Conservation (phyloP, 2,797 vertebrate species). For the Sarcophilus harrisii region DNA sequence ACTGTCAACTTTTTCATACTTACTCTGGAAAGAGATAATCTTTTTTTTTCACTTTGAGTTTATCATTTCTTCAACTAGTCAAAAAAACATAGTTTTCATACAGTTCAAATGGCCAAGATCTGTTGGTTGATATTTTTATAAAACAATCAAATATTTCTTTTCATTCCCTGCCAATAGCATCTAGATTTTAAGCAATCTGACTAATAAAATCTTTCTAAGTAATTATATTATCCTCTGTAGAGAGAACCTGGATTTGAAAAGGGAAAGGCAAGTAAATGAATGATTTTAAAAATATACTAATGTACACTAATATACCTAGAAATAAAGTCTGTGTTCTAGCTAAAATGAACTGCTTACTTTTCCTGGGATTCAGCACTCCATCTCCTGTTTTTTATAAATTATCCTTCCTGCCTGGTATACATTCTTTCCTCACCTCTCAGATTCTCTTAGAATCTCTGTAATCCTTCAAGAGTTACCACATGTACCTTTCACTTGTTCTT, state of each 20-base stretch:
- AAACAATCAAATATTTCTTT: background rate
- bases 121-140: slow-evolving; percentile 28
- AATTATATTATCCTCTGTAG: background rate
- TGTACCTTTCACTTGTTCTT: background rate
- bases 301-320: background rate
- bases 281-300: background rate
- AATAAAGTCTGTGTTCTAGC: background rate
- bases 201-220: background rate
- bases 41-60: background rate
- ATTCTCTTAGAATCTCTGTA: background rate
- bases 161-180: background rate
- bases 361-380: background rate
- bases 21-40: background rate
- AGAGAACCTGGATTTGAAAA: background rate
- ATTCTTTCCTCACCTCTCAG: background rate
- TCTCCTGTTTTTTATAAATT: background rate
- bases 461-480: background rate
- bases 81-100: background rate
- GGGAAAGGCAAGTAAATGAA: background rate
- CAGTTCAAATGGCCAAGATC: slow-evolving; percentile 4
- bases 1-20: background rate
- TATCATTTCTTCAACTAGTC: background rate
- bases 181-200: background rate
- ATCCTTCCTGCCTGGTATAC: background rate
- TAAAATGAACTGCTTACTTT: background rate